Conservation (phyloP, 2,797 vertebrate genomes). For the Uromys caudimaculatus region DNA sequence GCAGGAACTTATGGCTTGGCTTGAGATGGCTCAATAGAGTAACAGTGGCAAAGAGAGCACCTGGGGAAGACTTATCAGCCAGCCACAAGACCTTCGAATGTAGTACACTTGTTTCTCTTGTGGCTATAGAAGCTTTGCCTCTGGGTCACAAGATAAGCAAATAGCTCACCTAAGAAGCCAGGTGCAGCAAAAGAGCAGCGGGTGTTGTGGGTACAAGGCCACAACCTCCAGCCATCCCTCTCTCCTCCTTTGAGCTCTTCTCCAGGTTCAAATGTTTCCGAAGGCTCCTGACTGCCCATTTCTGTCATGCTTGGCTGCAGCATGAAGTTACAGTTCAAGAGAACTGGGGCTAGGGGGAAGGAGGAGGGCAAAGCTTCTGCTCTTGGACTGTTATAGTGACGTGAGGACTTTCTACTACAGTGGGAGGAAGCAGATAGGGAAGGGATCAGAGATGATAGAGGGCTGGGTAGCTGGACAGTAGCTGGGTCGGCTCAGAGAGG, state of each 20-base stretch:
- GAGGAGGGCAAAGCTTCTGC: background rate
- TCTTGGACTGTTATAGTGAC: background rate
- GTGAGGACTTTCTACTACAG: background rate
- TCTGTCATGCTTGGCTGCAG: background rate
- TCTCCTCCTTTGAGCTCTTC: background rate
- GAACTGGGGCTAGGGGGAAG: background rate
- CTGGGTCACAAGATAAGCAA: conserved; percentile 62
- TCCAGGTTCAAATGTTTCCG: background rate
- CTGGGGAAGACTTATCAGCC: conserved; percentile 17
- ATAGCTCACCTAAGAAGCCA: conserved; percentile 40
- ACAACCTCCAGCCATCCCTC: background rate
- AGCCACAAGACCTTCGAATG: background rate
- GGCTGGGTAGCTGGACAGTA: background rate
- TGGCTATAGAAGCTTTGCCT: conserved; percentile 57
- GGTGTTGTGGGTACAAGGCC: background rate
- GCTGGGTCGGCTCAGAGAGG: background rate
- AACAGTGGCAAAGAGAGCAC: background rate
- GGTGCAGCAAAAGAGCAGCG: background rate
- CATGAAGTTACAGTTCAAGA: background rate
- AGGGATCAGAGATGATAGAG: background rate
- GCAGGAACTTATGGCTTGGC: background rate
- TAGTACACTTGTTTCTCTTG: conserved; percentile 15
- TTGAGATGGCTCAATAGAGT: background rate
- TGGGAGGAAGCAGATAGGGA: background rate
- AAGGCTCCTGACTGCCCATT: background rate